Percentiles rank a stretch among this genome's conserved stretches.
These are phyloP conservation scores for Iselma pallidipennis DNA, from an alignment of 2,888 invertebrate genomes.

Conservation along the genomic window DNA sequence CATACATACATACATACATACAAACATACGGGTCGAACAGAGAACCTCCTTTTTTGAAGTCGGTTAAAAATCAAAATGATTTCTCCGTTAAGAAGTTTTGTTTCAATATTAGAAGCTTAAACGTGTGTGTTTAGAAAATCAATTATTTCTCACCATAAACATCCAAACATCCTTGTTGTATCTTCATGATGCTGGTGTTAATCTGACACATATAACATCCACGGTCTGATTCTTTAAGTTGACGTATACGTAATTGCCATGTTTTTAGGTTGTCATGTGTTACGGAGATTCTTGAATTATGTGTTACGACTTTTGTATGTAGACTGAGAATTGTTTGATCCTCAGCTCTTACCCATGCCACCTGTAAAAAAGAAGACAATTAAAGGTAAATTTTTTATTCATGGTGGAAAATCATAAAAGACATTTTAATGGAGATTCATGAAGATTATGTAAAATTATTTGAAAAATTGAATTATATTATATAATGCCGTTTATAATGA, in stretches of 20 bases:
- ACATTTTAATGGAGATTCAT: too few relatives aligned
- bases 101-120: too few relatives aligned
- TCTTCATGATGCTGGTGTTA: constrained; percentile 82
- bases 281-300: constrained; percentile 72
- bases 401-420: background rate
- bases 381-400: constrained; percentile 5
- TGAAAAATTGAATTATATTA: too few relatives aligned
- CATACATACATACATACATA: too few relatives aligned
- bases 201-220: constrained; percentile 84
- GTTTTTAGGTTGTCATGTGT: constrained; percentile 70
- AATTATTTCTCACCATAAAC: constrained; percentile 76
- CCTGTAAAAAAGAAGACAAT: constrained; percentile 60
- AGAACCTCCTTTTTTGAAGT: background rate
- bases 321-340: constrained; percentile 89
- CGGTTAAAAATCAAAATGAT: background rate
- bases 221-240: constrained; percentile 72
- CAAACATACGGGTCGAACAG: constrained; percentile 4
- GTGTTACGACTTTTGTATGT: constrained; percentile 80
- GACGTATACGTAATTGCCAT: constrained; percentile 75
- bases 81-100: too few relatives aligned
- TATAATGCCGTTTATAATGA: too few relatives aligned
- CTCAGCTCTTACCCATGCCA: constrained; percentile 87
- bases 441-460: too few relatives aligned
- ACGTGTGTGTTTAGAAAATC: background rate
- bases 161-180: constrained; percentile 84